Conservation (phyloP, 37 sponge, comb jelly and placozoan genomes). For the Ephydatia muelleri region DNA sequence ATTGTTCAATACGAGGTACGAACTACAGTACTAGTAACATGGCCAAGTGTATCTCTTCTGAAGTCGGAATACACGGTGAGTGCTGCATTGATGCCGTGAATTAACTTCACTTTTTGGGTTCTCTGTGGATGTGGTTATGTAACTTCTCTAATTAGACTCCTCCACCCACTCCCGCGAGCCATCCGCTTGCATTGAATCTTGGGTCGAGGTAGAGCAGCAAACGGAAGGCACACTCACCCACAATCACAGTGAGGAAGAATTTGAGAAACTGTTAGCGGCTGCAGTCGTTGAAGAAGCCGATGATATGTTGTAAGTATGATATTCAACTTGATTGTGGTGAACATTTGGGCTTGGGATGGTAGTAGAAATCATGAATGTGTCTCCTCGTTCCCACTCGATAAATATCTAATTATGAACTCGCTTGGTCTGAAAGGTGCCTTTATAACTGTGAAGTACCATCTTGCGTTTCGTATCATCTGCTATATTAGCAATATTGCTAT, state of each 20-base stretch:
- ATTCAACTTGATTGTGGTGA: too few species aligned
- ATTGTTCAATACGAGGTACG: too few species aligned
- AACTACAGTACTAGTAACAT: too few species aligned
- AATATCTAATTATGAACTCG: too few species aligned
- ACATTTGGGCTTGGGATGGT: too few species aligned
- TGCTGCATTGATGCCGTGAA: background rate
- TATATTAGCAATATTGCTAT: too few species aligned
- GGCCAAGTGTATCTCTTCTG: too few species aligned
- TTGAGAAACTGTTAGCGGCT: slow-evolving; percentile 46
- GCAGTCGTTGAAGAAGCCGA: slow-evolving; percentile 40
- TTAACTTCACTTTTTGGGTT: background rate
- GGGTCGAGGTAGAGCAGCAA: slow-evolving; percentile 39
- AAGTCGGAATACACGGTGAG: background rate
- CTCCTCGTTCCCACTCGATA: too few species aligned
- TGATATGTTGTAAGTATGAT: background rate
- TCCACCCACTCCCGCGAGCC: background rate
- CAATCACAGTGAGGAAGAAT: slow-evolving; percentile 42
- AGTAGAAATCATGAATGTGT: too few species aligned
- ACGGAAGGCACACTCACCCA: slow-evolving; percentile 21
- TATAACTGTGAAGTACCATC: too few species aligned
- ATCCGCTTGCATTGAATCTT: slow-evolving; percentile 19
- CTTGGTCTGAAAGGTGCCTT: too few species aligned
- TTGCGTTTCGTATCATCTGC: too few species aligned
- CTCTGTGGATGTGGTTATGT: background rate
- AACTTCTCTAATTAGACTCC: background rate